These are phyloP conservation scores for Pyrocephalus nanus DNA, from an alignment of 2,797 vertebrate species.

Conservation along the genomic window DNA sequence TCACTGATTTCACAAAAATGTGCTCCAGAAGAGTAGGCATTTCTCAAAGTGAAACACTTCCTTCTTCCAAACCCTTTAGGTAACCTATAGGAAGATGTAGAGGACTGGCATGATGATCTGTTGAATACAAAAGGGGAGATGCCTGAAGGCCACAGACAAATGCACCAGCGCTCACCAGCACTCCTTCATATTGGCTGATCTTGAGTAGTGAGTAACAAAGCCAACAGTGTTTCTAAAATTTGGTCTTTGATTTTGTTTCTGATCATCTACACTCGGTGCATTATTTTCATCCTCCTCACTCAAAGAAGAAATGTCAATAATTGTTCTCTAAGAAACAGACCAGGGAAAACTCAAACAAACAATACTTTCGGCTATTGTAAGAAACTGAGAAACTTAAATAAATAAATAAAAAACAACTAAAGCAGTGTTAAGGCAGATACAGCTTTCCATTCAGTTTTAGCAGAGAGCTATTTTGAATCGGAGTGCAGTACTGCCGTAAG, in stretches of 20 bases:
- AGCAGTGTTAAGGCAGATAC: not conserved
- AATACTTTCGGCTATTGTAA: not conserved
- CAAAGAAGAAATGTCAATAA: not conserved
- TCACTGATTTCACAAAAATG: not conserved
- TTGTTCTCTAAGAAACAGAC: not conserved
- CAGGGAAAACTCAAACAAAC: not conserved
- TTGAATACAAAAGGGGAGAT: not conserved
- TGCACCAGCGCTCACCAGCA: not conserved
- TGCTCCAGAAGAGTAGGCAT: not conserved
- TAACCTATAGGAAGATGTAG: not conserved
- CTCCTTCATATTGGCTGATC: not conserved
- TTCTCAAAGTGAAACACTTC: not conserved
- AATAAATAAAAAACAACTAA: not conserved
- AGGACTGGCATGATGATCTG: not conserved
- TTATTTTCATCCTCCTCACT: not conserved
- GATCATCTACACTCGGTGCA: not conserved
- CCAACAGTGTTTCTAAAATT: not conserved
- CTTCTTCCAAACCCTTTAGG: not conserved
- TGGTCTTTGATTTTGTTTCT: not conserved
- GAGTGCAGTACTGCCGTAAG: not conserved
- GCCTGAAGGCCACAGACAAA: not conserved
- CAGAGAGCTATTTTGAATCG: not conserved
- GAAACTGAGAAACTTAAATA: not conserved
- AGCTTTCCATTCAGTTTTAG: not conserved
- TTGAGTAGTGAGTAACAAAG: not conserved